Percentiles rank a stretch among this genome's conserved stretches.
Conservation (phyloP, 2,888 invertebrate species). For the Eremobia ochroleuca region DNA sequence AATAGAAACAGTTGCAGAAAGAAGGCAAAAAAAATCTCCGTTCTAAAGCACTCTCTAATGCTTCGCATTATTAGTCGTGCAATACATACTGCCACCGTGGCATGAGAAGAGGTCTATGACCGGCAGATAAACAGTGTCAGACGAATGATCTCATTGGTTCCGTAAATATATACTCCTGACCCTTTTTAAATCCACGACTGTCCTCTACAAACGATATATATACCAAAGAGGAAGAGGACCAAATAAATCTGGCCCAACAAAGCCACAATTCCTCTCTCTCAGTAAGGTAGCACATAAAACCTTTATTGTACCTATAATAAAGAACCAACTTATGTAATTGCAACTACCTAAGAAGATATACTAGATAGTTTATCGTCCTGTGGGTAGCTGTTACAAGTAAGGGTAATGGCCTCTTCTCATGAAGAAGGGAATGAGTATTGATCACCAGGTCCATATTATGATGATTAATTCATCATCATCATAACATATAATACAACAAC, state of each 20-base stretch:
- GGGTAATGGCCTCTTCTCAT: not conserved
- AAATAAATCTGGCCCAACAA: slow-evolving; percentile 57
- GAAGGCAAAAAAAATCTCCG: too few relatives aligned
- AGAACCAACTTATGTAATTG: slow-evolving; percentile 36
- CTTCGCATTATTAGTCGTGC: too few relatives aligned
- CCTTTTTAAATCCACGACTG: slow-evolving; percentile 4
- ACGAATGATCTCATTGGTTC: not conserved
- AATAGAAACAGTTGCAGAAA: too few relatives aligned
- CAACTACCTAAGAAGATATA: slow-evolving; percentile 21
- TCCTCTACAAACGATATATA: not conserved
- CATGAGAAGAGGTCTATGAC: not conserved
- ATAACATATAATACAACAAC: too few relatives aligned
- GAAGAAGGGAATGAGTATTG: not conserved
- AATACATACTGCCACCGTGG: too few relatives aligned
- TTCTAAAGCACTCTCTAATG: too few relatives aligned
- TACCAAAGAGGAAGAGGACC: slow-evolving; percentile 28
- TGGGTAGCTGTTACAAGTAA: not conserved
- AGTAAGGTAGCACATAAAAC: slow-evolving; percentile 42
- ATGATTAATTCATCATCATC: too few relatives aligned
- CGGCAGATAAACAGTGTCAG: not conserved
- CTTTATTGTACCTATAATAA: slow-evolving; percentile 34
- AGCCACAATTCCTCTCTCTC: slow-evolving; percentile 27
- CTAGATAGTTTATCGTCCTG: not conserved
- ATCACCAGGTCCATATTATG: too few relatives aligned
- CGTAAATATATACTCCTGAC: not conserved